Conservation (phyloP, 1,140 invertebrate genomes). For the Druon quercuslanigerum region DNA sequence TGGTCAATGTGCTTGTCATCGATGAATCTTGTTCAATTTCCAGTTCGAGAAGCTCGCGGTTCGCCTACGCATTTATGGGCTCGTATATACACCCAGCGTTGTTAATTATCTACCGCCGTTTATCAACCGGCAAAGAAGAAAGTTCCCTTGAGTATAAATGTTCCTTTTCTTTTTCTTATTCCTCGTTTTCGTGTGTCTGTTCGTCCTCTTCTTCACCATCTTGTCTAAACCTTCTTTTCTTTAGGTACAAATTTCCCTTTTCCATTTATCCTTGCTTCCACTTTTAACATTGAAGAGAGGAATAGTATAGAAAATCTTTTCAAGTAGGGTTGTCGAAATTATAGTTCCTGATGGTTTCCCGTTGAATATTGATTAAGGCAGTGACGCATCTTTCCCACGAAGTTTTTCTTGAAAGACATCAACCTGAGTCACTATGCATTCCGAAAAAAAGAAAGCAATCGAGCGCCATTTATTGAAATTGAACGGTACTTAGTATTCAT, state of each 20-base stretch:
- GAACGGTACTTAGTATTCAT: conserved; percentile 58
- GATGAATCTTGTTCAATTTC: conserved; percentile 33
- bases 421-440: conserved; percentile 46
- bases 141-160: conserved; percentile 45
- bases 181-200: neutral
- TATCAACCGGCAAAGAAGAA: conserved; percentile 54
- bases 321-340: too few species aligned
- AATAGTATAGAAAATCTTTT: too few species aligned
- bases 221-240: conserved; percentile 25
- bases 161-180: conserved; percentile 32
- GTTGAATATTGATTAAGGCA: too few species aligned
- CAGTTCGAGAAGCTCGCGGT: conserved; percentile 42
- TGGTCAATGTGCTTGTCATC: too few species aligned
- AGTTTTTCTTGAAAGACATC: too few species aligned
- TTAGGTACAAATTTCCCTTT: neutral
- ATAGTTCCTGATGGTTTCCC: too few species aligned
- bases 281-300: too few species aligned
- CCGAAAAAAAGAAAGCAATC: conserved; percentile 42
- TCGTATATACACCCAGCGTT: conserved; percentile 42
- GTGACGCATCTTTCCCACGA: too few species aligned
- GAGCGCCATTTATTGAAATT: conserved; percentile 38
- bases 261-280: too few species aligned
- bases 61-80: conserved; percentile 52
- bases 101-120: conserved; percentile 62
- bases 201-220: neutral